Percentiles rank a stretch among this genome's conserved stretches.
phyloP scores from a whole-genome alignment of 2,797 vertebrate species.

The Epinephelus coioides region DNA sequence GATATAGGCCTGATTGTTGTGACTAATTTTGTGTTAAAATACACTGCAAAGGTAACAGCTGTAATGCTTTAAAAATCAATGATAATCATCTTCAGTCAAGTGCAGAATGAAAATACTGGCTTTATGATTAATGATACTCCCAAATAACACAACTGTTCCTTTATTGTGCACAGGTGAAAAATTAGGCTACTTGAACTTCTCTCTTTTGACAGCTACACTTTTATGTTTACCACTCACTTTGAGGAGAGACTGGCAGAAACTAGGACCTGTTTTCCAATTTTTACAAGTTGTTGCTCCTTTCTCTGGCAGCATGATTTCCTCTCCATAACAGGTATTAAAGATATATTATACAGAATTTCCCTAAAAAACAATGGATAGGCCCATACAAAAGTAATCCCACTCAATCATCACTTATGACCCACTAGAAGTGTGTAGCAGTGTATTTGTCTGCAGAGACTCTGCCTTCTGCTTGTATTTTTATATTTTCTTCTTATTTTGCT shows the following conservation, averaged over 20 bases:
- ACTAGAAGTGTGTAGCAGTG: too few species aligned
- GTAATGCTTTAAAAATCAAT: slow-evolving; percentile 6
- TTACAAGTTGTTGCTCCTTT: not conserved
- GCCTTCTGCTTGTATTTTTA: too few species aligned
- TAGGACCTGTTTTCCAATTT: not conserved
- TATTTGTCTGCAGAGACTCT: too few species aligned
- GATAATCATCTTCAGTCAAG: not conserved
- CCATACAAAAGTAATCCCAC: too few species aligned
- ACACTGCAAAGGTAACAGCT: not conserved
- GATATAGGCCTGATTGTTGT: not conserved
- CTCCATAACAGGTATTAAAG: too few species aligned
- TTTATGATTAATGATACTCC: not conserved
- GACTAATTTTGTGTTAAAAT: not conserved
- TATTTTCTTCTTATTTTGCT: too few species aligned
- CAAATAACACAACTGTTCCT: not conserved
- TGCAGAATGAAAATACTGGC: not conserved
- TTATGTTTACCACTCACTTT: not conserved
- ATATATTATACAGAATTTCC: too few species aligned
- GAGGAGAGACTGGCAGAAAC: not conserved
- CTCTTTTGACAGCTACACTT: not conserved
- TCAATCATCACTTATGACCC: too few species aligned
- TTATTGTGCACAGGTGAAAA: not conserved
- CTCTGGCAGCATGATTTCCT: too few species aligned
- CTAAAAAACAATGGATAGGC: too few species aligned
- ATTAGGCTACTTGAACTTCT: not conserved